phyloP scores from a whole-genome alignment of 2,113 vertebrate species.

The Oryzias celebensis region DNA sequence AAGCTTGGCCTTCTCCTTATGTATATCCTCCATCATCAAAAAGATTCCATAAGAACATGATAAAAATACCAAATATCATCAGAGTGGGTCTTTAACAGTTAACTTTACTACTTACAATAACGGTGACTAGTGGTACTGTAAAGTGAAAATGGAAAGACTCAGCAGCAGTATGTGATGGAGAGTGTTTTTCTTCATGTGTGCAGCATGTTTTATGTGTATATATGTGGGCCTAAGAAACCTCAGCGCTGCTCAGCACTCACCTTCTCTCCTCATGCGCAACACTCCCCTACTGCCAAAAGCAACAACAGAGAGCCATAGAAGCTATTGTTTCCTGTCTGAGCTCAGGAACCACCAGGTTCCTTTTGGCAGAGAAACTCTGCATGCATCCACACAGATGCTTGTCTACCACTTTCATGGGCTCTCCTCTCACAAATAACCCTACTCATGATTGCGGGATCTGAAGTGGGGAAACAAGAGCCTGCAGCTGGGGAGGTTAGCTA shows the following conservation, averaged over 20 bases:
- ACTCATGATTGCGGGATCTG: conserved; percentile 37
- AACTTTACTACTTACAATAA: too few species aligned
- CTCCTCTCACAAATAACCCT: conserved; percentile 52
- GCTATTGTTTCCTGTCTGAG: conserved; percentile 58
- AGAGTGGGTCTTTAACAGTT: too few species aligned
- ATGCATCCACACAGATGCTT: conserved; percentile 52
- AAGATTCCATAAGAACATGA: too few species aligned
- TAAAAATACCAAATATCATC: too few species aligned
- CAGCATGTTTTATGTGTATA: too few species aligned
- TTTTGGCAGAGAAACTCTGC: conserved; percentile 30
- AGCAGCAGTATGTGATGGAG: too few species aligned
- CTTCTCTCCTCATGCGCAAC: neutral
- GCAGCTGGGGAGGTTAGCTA: conserved; percentile 52
- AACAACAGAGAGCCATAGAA: conserved; percentile 43
- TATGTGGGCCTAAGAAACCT: neutral
- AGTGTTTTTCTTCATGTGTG: too few species aligned
- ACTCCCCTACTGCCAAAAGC: conserved; percentile 28
- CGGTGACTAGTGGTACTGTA: too few species aligned
- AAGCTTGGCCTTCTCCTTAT: too few species aligned
- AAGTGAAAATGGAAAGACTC: too few species aligned
- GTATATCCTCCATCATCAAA: too few species aligned
- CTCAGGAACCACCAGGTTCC: conserved; percentile 42
- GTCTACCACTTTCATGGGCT: conserved; percentile 51
- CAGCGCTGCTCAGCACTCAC: neutral
- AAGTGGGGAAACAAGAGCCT: conserved; percentile 51